phyloP scores from a whole-genome alignment of 2,888 invertebrate species.

The Diarsia dahlii region DNA sequence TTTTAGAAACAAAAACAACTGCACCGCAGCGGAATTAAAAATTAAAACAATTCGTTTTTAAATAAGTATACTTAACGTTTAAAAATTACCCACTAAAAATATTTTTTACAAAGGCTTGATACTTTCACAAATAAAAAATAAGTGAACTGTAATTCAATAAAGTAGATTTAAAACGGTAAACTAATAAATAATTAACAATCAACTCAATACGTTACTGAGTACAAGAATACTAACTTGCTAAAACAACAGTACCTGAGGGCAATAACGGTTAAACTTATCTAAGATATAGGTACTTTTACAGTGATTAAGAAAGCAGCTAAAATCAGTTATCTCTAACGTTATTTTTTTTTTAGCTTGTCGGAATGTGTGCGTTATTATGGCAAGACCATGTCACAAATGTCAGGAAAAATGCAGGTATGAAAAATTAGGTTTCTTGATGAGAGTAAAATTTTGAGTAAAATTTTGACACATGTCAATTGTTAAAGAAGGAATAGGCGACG shows the following conservation, averaged over 20 bases:
- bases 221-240: constrained; percentile 63
- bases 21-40: not conserved
- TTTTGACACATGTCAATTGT: constrained; percentile 9
- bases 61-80: constrained; percentile 6
- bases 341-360: constrained; percentile 9
- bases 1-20: not conserved
- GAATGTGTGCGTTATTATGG: constrained; percentile 27
- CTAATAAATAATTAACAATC: constrained; percentile 48
- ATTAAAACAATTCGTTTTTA: not conserved
- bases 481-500: not conserved
- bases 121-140: constrained; percentile 20
- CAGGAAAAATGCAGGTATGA: constrained; percentile 8
- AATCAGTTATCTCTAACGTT: not conserved
- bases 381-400: constrained; percentile 50
- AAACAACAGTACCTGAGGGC: constrained; percentile 63
- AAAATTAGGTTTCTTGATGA: not conserved
- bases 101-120: constrained; percentile 6
- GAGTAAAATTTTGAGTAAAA: too few species aligned
- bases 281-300: constrained; percentile 27
- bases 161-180: constrained; percentile 31
- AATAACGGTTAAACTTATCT: constrained; percentile 34
- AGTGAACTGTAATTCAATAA: constrained; percentile 22
- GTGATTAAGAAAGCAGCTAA: constrained; percentile 7
- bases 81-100: not conserved
- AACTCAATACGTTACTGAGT: constrained; percentile 54